phyloP scores from a whole-genome alignment of 2,888 invertebrate genomes.

The Rosalia funebris region DNA sequence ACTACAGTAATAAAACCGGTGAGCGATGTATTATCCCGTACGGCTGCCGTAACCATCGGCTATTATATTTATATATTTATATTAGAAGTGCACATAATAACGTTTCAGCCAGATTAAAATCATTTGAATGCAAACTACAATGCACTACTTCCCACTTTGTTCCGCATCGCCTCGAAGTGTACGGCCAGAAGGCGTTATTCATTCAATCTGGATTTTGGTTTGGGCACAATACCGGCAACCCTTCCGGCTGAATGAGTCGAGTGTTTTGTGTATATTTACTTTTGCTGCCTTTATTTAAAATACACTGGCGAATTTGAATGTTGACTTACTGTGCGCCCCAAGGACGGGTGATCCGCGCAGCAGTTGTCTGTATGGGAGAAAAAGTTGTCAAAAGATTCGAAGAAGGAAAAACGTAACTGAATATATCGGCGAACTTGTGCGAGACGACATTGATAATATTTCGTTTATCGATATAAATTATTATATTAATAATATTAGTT shows the following conservation, averaged over 20 bases:
- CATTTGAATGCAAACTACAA: conserved; percentile 29
- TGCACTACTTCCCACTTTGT: conserved; percentile 29
- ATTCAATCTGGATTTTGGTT: conserved; percentile 33
- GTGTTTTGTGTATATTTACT: conserved; percentile 25
- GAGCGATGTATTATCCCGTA: not conserved
- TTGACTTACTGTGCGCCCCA: conserved; percentile 6
- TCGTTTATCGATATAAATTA: too few relatives aligned
- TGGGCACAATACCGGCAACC: conserved; percentile 22
- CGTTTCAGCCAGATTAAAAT: conserved; percentile 31
- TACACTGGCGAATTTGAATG: conserved; percentile 16
- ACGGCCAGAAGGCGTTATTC: conserved; percentile 19
- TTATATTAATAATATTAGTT: too few relatives aligned
- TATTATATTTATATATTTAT: conserved; percentile 34
- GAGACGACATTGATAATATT: too few relatives aligned
- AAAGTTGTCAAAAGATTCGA: too few relatives aligned
- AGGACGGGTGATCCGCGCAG: not conserved
- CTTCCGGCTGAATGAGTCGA: conserved; percentile 19
- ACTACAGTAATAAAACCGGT: not conserved
- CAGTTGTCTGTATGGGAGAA: too few relatives aligned
- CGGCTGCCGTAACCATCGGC: conserved; percentile 24
- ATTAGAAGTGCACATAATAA: conserved; percentile 29
- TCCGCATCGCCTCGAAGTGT: not conserved
- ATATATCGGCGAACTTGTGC: too few relatives aligned
- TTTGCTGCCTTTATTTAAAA: conserved; percentile 18
- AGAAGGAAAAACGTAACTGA: not conserved